A percentile compares a stretch with the other conserved stretches of the same genome.
Conservation (phyloP, 2,113 vertebrate species). For the Lagopus leucura region DNA sequence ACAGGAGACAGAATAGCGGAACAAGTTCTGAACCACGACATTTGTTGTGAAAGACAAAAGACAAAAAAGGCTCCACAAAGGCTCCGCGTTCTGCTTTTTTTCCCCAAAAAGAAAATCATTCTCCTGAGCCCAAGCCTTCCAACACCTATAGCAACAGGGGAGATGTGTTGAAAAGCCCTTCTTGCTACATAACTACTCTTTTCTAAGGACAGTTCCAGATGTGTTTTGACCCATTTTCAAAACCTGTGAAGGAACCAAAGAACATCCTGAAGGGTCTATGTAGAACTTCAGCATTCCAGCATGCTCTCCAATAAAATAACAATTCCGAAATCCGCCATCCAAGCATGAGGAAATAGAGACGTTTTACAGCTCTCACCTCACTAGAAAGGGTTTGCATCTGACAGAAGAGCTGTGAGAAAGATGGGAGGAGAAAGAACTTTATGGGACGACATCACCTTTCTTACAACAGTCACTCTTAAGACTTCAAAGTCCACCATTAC, state of each 20-base stretch:
- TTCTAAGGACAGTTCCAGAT: background rate
- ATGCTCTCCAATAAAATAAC: background rate
- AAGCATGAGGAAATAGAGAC: background rate
- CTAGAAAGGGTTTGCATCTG: background rate
- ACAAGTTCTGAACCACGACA: accelerated
- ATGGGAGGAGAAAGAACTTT: background rate
- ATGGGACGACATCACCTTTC: background rate
- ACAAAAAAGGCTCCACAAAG: background rate
- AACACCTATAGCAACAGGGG: background rate
- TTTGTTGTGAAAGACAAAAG: background rate
- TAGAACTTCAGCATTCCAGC: background rate
- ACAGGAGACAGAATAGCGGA: background rate
- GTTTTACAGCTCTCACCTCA: background rate
- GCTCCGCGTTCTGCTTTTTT: background rate
- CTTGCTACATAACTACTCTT: background rate
- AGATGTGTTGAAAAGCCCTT: background rate
- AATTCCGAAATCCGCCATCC: background rate
- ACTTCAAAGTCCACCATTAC: conserved; percentile 9
- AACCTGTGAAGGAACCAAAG: background rate
- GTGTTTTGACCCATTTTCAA: background rate
- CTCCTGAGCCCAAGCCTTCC: background rate
- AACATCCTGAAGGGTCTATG: background rate
- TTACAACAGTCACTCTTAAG: background rate
- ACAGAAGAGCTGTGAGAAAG: background rate
- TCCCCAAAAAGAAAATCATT: background rate